These are phyloP conservation scores for Aldrovandia affinis DNA, from an alignment of 2,797 vertebrate genomes.

Conservation along the genomic window DNA sequence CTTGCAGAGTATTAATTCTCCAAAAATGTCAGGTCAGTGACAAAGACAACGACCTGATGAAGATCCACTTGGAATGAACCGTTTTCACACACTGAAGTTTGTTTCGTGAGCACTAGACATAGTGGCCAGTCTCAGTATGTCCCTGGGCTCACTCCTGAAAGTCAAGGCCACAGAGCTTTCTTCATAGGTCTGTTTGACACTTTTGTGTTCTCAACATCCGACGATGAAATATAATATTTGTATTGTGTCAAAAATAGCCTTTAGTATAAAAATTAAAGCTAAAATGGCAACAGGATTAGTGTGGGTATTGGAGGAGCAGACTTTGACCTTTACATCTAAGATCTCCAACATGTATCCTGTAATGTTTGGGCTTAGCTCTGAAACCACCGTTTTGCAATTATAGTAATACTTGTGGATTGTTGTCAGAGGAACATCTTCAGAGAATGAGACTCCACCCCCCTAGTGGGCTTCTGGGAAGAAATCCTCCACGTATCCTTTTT, in stretches of 20 bases:
- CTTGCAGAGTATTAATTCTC: neutral
- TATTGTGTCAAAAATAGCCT: constrained; percentile 49
- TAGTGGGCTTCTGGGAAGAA: constrained; percentile 36
- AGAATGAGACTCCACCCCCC: constrained; percentile 47
- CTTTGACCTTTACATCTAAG: constrained; percentile 66
- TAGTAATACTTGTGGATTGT: constrained; percentile 63
- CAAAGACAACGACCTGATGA: too few species aligned
- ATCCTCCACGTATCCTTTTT: constrained; percentile 37
- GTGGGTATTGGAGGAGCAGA: constrained; percentile 53
- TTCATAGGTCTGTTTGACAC: neutral
- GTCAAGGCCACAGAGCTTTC: neutral
- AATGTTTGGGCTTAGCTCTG: constrained; percentile 51
- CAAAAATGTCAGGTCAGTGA: too few species aligned
- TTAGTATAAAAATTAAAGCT: constrained; percentile 40
- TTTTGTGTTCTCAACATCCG: neutral
- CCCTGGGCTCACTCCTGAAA: neutral
- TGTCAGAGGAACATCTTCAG: constrained; percentile 48
- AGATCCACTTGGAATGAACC: too few species aligned
- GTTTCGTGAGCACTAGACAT: too few species aligned
- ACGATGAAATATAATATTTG: constrained; percentile 19
- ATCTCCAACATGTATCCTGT: constrained; percentile 63
- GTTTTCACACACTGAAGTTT: too few species aligned
- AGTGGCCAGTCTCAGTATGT: too few species aligned
- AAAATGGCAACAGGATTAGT: constrained; percentile 55
- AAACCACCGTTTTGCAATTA: constrained; percentile 56